Percentiles rank a stretch among this genome's conserved stretches.
Evolutionary conservation across 1,140 invertebrate genomes (phyloP).

Genomic region (Drosophila obscura): DNA sequence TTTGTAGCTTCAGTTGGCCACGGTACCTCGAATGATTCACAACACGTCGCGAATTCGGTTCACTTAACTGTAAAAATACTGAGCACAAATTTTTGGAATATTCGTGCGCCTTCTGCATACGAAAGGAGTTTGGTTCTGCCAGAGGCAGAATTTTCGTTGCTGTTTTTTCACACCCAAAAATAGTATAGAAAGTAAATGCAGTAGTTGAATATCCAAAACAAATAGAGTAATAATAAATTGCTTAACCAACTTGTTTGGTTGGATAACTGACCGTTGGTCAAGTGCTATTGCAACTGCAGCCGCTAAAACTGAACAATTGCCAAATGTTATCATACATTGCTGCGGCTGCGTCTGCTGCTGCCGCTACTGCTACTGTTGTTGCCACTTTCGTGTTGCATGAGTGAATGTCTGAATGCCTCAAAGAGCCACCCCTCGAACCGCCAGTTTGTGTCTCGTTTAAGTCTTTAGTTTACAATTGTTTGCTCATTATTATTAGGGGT

Average conservation of each 20-base stretch:
- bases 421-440: slow-evolving; percentile 23
- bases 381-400: slow-evolving; percentile 51
- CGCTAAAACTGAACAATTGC: slow-evolving; percentile 59
- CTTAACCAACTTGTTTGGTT: slow-evolving; percentile 47
- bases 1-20: slow-evolving; percentile 39
- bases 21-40: slow-evolving; percentile 52
- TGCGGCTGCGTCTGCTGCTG: slow-evolving; percentile 8
- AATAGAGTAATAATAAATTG: slow-evolving; percentile 8
- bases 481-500: background rate
- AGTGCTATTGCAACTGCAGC: slow-evolving; percentile 40
- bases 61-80: slow-evolving; percentile 37
- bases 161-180: too few species aligned
- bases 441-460: slow-evolving; percentile 69
- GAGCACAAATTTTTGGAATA: slow-evolving; percentile 3
- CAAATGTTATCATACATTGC: slow-evolving; percentile 47
- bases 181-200: slow-evolving; percentile 5
- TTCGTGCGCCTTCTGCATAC: slow-evolving; percentile 38
- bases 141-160: background rate
- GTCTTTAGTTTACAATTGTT: slow-evolving; percentile 65
- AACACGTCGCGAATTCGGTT: slow-evolving; percentile 53
- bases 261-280: slow-evolving; percentile 56
- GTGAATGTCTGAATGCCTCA: slow-evolving; percentile 4
- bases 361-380: background rate
- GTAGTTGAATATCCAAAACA: slow-evolving; percentile 30
- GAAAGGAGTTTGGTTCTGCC: slow-evolving; percentile 23